These are phyloP conservation scores for Syngnathus rostellatus DNA, from an alignment of 2,797 vertebrate genomes.

Conservation along the genomic window DNA sequence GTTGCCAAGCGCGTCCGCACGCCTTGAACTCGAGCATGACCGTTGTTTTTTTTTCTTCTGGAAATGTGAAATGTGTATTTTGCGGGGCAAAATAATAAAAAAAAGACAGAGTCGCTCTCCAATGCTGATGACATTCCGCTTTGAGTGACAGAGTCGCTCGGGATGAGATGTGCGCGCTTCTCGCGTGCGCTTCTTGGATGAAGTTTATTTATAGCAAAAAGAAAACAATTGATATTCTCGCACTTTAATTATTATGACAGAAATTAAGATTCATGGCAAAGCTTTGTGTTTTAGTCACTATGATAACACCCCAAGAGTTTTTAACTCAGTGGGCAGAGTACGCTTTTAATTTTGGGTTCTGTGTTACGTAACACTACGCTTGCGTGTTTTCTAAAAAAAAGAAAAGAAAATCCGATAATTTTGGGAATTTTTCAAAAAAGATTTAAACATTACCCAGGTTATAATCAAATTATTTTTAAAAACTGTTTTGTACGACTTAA, in stretches of 20 bases:
- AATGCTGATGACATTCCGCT: slow-evolving; percentile 42
- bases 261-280: not conserved
- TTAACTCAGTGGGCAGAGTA: not conserved
- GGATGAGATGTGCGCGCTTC: slow-evolving; percentile 7
- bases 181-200: slow-evolving; percentile 25
- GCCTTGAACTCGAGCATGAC: not conserved
- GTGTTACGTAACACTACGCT: not conserved
- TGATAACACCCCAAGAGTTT: not conserved
- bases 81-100: not conserved
- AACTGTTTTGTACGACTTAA: not conserved
- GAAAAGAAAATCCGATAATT: not conserved
- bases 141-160: slow-evolving; percentile 41
- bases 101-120: slow-evolving; percentile 8
- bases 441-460: not conserved
- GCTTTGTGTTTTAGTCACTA: not conserved
- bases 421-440: not conserved
- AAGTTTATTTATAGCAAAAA: slow-evolving; percentile 1
- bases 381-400: not conserved
- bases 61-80: not conserved
- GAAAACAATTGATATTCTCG: not conserved
- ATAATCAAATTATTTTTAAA: not conserved
- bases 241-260: not conserved
- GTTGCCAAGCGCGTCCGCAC: slow-evolving; percentile 17
- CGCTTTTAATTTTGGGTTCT: not conserved
- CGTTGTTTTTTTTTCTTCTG: not conserved